Percentiles rank a stretch among this genome's conserved stretches.
Conservation (phyloP, 2,888 invertebrate genomes). For the Malacosoma neustria region DNA sequence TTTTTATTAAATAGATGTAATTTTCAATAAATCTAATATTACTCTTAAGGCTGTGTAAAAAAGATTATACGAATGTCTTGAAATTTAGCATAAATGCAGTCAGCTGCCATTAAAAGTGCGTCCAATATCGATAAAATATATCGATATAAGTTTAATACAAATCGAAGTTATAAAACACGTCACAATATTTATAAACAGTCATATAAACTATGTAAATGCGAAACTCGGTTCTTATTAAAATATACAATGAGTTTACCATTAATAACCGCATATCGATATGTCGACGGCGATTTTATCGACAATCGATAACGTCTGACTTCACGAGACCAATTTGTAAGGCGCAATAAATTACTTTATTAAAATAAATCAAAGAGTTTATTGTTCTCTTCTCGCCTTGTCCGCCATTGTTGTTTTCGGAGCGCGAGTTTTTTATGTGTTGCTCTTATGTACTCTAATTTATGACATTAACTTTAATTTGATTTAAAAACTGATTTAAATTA, state of each 20-base stretch:
- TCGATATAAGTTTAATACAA: not conserved
- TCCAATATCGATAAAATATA: not conserved
- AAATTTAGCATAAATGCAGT: not conserved
- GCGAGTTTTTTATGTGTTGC: not conserved
- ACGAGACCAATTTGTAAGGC: constrained; percentile 64
- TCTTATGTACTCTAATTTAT: not conserved
- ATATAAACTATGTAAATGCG: constrained; percentile 11
- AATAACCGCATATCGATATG: constrained; percentile 54
- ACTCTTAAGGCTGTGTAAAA: too few relatives aligned
- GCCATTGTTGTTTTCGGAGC: constrained; percentile 42
- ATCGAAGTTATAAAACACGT: constrained; percentile 6
- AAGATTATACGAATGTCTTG: constrained; percentile 1
- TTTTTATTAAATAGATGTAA: too few relatives aligned
- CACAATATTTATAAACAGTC: constrained; percentile 8
- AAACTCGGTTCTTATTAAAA: constrained; percentile 45
- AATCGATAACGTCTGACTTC: constrained; percentile 58
- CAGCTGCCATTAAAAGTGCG: not conserved
- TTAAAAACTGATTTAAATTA: not conserved
- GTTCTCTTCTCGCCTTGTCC: constrained; percentile 63
- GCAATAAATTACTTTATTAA: constrained; percentile 70
- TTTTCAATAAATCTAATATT: too few relatives aligned
- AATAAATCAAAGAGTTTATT: constrained; percentile 69
- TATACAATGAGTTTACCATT: constrained; percentile 51
- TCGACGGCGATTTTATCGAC: constrained; percentile 58
- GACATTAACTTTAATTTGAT: not conserved